A percentile compares a stretch with the other conserved stretches of the same genome.
phyloP scores from a whole-genome alignment of 2,888 invertebrate species.

The Eupithecia vulgata region DNA sequence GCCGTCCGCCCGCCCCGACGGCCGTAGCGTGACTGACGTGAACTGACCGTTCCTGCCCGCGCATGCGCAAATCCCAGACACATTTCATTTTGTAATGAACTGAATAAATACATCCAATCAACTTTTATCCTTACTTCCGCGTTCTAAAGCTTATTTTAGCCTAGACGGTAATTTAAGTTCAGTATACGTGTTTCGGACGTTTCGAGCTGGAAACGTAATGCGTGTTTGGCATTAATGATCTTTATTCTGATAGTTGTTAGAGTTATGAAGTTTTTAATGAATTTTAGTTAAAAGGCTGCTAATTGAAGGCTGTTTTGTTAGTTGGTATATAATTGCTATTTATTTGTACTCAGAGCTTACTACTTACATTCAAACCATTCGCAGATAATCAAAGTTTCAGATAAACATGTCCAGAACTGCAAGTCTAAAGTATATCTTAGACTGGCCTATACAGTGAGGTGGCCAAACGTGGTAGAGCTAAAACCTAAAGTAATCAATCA shows the following conservation, averaged over 20 bases:
- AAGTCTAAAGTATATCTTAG: not conserved
- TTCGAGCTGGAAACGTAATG: conserved; percentile 34
- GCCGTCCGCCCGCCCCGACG: conserved; percentile 61
- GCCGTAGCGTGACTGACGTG: conserved; percentile 47
- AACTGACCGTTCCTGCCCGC: conserved; percentile 60
- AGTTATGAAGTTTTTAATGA: conserved; percentile 18
- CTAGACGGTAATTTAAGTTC: conserved; percentile 29
- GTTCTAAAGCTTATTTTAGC: conserved; percentile 42
- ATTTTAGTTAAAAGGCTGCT: not conserved
- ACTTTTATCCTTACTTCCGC: conserved; percentile 43
- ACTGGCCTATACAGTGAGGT: not conserved
- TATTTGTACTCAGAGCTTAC: not conserved
- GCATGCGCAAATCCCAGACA: conserved; percentile 68
- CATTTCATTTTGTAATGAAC: conserved; percentile 76
- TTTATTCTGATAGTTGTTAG: conserved; percentile 21
- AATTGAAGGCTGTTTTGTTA: not conserved
- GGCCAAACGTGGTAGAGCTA: not conserved
- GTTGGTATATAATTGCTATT: not conserved
- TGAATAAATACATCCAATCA: conserved; percentile 48
- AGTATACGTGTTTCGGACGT: conserved; percentile 30
- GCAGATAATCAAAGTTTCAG: not conserved
- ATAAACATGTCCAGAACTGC: not conserved
- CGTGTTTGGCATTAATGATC: conserved; percentile 29
- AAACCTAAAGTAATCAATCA: not conserved
- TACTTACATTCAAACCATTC: not conserved